Conservation (phyloP, 2,888 invertebrate genomes). For the Drosophila antonietae region DNA sequence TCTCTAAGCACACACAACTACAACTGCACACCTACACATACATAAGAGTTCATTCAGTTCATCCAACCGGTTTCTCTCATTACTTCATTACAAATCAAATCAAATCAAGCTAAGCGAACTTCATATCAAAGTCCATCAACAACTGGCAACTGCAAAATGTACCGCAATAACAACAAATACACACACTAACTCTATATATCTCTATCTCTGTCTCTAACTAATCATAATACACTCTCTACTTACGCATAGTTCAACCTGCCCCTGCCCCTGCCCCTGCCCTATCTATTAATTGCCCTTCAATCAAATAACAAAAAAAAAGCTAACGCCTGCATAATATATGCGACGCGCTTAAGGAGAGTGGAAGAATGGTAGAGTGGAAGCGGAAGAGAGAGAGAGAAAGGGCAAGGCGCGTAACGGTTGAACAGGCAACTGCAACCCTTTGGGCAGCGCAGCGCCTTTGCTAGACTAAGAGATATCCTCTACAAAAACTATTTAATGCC, state of each 20-base stretch:
- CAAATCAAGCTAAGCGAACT: constrained; percentile 1
- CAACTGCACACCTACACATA: constrained; percentile 1
- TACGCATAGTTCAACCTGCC: constrained; percentile 3
- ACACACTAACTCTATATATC: neutral
- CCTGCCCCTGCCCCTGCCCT: constrained; percentile 5
- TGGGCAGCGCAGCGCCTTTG: neutral
- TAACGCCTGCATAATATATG: constrained; percentile 33
- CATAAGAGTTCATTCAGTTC: constrained; percentile 21
- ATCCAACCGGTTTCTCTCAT: constrained; percentile 43
- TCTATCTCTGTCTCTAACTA: neutral
- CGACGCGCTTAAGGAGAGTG: neutral
- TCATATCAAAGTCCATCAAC: constrained; percentile 26
- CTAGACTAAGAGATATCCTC: constrained; percentile 13
- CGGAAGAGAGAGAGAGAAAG: neutral
- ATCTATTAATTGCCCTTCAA: constrained; percentile 43
- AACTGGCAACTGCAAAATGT: constrained; percentile 42
- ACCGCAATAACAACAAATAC: constrained; percentile 9
- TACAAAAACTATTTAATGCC: neutral
- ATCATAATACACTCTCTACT: neutral
- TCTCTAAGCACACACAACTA: constrained; percentile 3
- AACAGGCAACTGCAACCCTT: constrained; percentile 16
- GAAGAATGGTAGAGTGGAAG: neutral
- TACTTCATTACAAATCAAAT: constrained; percentile 34
- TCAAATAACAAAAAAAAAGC: constrained; percentile 28
- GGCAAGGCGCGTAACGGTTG: neutral